Evolutionary conservation across 2,113 vertebrate genomes (phyloP), one percentile per base, ranked within the genome.

Genomic region (Urocynchramus pylzowi): DNA sequence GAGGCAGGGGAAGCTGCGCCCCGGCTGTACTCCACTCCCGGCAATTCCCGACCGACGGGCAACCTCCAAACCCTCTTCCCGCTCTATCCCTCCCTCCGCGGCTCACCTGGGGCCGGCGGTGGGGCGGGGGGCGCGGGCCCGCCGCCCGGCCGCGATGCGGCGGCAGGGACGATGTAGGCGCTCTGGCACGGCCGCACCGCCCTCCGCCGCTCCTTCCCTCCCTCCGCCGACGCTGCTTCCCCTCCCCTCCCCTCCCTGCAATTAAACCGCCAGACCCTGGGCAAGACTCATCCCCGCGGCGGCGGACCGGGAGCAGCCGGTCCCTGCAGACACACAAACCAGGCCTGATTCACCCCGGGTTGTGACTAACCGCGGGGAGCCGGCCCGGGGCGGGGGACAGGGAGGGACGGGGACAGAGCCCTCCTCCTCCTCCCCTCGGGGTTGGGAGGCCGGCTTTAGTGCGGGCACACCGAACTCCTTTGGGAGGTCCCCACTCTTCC

Each of bases 241-340:
- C 95, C 44, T 93, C 91, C 84, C 82, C 59, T 77, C 84, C 92
- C 95, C 95, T 97, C 95, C 93, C 95, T 71, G 84, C 95, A 89
- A 97, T 96, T 92, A 97, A 89, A 60, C 68, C 24, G 93, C 91
- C 95, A 89, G 97, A 96, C 96, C 96, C 84, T 83, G 77, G 49
- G 94, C 92, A 90, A 81, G 87, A 95, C 64, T 93, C 94, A 95
- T 74, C 90, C 93, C 91, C 67, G 81, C 94, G 73, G 92, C 39
- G 64, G 81, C 49, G 33, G 92, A 60, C 84, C 30, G 49, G 88
- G 84, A 83, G 96, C 84, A 96, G 89, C 94, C 67, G 68, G 88
- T 74, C 94, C 95, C 97, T 79, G 73, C 80, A 97, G 94, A 95
- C 95, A 97, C 70, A 97, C 57, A 90, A 92, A 95, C 77, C 81